phyloP scores from a whole-genome alignment of 2,113 vertebrate genomes.

The Perccottus glenii region DNA sequence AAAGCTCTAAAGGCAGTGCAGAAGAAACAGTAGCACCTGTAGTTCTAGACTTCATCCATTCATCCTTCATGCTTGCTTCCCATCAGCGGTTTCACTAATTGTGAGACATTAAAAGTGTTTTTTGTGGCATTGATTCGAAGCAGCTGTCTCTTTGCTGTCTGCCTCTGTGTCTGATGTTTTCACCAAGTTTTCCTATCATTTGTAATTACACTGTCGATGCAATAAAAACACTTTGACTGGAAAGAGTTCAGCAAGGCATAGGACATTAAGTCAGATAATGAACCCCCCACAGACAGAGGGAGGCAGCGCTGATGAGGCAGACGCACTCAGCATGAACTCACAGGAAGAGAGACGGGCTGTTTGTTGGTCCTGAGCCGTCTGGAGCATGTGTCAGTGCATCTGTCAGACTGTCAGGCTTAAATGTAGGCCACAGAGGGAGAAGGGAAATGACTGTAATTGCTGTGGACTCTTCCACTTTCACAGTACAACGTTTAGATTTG shows the following conservation, averaged over 20 bases:
- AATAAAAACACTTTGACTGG: slow-evolving; percentile 49
- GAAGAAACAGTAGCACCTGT: no score
- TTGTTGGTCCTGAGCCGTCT: slow-evolving; percentile 1
- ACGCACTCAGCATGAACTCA: slow-evolving; percentile 1
- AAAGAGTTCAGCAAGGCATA: slow-evolving; percentile 54
- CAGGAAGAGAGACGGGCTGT: background rate
- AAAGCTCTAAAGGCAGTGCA: no score
- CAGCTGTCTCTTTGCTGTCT: slow-evolving; percentile 44
- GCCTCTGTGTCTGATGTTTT: slow-evolving; percentile 39
- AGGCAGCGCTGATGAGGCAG: slow-evolving; percentile 25
- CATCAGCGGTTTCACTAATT: background rate
- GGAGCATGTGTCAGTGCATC: background rate
- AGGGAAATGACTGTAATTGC: slow-evolving; percentile 49
- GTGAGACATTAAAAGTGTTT: slow-evolving; percentile 26
- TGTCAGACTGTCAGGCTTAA: background rate
- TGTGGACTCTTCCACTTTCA: slow-evolving; percentile 34
- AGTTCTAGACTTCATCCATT: no score
- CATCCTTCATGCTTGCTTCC: no score
- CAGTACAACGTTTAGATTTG: slow-evolving; percentile 28
- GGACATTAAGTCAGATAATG: slow-evolving; percentile 64
- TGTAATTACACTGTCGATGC: slow-evolving; percentile 65
- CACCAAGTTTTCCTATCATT: slow-evolving; percentile 29
- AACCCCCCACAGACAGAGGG: slow-evolving; percentile 39
- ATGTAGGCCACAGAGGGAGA: background rate
- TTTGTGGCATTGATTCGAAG: slow-evolving; percentile 5